Evolutionary conservation across 2,888 invertebrate species (phyloP), one percentile per base, ranked within the genome.

Genomic region (Cryptus viduatorius): DNA sequence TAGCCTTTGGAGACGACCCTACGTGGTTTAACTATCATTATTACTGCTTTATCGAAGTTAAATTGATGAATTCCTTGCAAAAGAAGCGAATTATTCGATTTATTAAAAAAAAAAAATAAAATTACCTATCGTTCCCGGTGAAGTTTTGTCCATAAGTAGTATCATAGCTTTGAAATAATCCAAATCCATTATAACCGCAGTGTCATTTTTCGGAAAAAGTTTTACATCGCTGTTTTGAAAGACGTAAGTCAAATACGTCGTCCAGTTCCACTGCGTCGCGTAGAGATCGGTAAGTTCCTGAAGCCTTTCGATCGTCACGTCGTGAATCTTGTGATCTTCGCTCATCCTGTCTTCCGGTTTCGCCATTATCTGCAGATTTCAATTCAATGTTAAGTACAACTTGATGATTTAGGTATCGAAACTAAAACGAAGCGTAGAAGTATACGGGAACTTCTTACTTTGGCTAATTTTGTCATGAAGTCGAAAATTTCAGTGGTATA

Each of bases 281-380:
- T 83, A 14, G 89, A 50, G 82, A 87, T 93, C 93, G 3, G 93
- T 93, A 1, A 92, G 76, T 68, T 90, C 88, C 79, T 93, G 93
- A 42, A 96, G 94, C 78, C 95, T 95, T 53, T 94, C 91, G 56
- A 95, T 94, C 87, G 94, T 95, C 71, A 96, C 95, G 89, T 96
- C 96, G 90, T 96, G 96, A 92, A 96, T 96, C 88, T 96, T 90
- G 90, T 96, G 96, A 12, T 95, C 95, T 24, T 95, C 95, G 88
- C 96, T 95, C 85, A 96, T 94, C 1, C 96, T 94, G 14, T 95
- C 94, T 90, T 96, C 96, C 69, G 95, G 94, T 0, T 96, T 95
- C 0, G 96, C 95, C 95, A 96, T 96, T 88, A 96, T 95, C 96
- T 96, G 92, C 14, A 10, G 65, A 7, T 56, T 14, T 31, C 10